Evolutionary conservation across 2,797 vertebrate species (phyloP).

Genomic region (Enteromius anoplus): DNA sequence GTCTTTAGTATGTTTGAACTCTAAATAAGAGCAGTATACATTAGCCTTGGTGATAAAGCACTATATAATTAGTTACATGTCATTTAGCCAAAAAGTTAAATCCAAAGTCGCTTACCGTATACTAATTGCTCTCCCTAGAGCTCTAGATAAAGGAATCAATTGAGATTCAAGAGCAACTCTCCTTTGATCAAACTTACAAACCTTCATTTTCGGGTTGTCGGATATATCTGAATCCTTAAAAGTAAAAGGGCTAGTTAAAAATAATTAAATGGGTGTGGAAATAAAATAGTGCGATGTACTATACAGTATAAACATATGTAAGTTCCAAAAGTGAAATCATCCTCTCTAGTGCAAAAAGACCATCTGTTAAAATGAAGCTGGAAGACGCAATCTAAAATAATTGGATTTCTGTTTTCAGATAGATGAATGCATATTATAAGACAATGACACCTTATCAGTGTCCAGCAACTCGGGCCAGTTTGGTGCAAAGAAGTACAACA

Average conservation of each 20-base stretch:
- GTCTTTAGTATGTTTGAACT: not conserved
- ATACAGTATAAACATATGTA: not conserved
- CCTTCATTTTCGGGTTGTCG: not conserved
- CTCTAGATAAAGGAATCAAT: not conserved
- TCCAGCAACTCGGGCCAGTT: not conserved
- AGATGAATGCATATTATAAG: not conserved
- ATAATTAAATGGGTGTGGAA: not conserved
- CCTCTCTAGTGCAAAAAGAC: not conserved
- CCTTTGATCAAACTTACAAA: not conserved
- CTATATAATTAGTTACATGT: not conserved
- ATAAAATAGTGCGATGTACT: not conserved
- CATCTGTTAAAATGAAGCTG: not conserved
- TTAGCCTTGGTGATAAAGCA: not conserved
- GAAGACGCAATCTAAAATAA: not conserved
- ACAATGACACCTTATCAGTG: not conserved
- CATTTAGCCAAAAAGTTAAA: conserved; percentile 4
- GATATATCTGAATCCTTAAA: not conserved
- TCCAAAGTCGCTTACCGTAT: not conserved
- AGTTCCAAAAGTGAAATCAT: conserved; percentile 10
- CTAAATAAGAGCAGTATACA: not conserved
- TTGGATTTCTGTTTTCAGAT: not conserved
- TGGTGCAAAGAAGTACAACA: not conserved
- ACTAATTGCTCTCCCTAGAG: not conserved
- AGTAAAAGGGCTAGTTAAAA: not conserved
- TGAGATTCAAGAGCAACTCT: not conserved